phyloP scores from a whole-genome alignment of 2,113 vertebrate genomes.

The Dromas ardeola region DNA sequence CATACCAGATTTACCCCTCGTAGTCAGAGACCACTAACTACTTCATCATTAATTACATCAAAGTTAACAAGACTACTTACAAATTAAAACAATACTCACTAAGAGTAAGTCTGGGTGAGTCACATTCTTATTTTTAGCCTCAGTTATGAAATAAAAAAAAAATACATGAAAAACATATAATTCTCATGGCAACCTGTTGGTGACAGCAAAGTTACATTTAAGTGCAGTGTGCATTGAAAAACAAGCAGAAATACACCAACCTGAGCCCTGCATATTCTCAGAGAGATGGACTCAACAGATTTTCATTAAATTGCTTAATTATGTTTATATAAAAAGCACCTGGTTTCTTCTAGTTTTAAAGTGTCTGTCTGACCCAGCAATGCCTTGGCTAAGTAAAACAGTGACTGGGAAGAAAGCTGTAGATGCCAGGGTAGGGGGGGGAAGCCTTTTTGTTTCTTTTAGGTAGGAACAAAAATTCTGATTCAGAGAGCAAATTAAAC shows the following conservation, averaged over 20 bases:
- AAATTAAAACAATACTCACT: not conserved
- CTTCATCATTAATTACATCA: not conserved
- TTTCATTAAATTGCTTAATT: conserved; percentile 77
- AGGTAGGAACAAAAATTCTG: not conserved
- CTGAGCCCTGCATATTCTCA: conserved; percentile 48
- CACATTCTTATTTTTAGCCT: conserved; percentile 35
- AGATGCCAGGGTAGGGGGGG: not conserved
- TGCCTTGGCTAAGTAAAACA: conserved; percentile 42
- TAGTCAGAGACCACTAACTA: not conserved
- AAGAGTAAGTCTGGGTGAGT: not conserved
- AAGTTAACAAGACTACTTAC: not conserved
- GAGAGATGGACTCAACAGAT: conserved; percentile 65
- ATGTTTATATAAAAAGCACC: conserved; percentile 71
- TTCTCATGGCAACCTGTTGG: conserved; percentile 77
- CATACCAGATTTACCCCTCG: not conserved
- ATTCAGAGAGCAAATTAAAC: not conserved
- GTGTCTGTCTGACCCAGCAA: conserved; percentile 51
- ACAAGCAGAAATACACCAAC: not conserved
- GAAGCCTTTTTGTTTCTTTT: not conserved
- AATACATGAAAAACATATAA: conserved; percentile 18
- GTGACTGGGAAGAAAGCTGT: conserved; percentile 46
- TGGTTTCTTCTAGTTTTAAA: conserved; percentile 67
- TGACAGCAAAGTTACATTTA: conserved; percentile 77
- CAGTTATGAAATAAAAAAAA: not conserved
- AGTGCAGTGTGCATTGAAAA: not conserved